These are phyloP conservation scores for Itoplectis maculator DNA, from an alignment of 2,888 invertebrate species.

Conservation along the genomic window DNA sequence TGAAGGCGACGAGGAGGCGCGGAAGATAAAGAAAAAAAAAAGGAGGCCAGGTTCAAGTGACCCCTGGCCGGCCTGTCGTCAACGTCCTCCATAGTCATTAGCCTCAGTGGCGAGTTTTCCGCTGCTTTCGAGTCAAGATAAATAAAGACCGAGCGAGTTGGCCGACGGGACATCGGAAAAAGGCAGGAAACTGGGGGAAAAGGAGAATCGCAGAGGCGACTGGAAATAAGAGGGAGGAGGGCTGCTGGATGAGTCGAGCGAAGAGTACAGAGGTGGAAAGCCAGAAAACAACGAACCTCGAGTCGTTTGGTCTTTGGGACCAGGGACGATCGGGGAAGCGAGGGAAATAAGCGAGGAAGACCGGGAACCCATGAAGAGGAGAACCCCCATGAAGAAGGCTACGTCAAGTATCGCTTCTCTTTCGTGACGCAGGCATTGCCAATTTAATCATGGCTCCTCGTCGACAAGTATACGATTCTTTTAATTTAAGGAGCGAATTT, in stretches of 20 bases:
- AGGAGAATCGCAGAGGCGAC: too few relatives aligned
- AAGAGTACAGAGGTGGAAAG: slow-evolving; percentile 47
- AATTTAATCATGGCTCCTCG: slow-evolving; percentile 41
- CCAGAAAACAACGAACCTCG: slow-evolving; percentile 59
- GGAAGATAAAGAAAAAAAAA: slow-evolving; percentile 31
- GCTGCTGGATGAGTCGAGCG: slow-evolving; percentile 33
- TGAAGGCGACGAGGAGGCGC: slow-evolving; percentile 12
- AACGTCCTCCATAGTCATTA: slow-evolving; percentile 60
- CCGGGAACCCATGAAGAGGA: too few relatives aligned
- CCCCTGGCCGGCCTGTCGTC: slow-evolving; percentile 28
- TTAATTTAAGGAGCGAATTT: slow-evolving; percentile 31
- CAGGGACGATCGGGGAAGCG: slow-evolving; percentile 24
- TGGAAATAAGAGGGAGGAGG: too few relatives aligned
- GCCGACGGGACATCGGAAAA: slow-evolving; percentile 4
- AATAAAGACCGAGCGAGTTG: slow-evolving; percentile 7
- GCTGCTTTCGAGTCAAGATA: slow-evolving; percentile 19
- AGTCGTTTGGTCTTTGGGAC: slow-evolving; percentile 22
- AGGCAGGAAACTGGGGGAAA: slow-evolving; percentile 4
- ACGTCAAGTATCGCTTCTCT: slow-evolving; percentile 33
- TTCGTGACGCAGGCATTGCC: slow-evolving; percentile 22
- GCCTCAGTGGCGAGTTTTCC: slow-evolving; percentile 46
- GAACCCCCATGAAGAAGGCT: slow-evolving; percentile 21
- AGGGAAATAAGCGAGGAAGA: slow-evolving; percentile 23
- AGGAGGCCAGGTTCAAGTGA: slow-evolving; percentile 34
- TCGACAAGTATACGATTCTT: slow-evolving; percentile 14